These are phyloP conservation scores for Drosophila ezoana DNA, from an alignment of 2,888 invertebrate genomes.

Conservation along the genomic window DNA sequence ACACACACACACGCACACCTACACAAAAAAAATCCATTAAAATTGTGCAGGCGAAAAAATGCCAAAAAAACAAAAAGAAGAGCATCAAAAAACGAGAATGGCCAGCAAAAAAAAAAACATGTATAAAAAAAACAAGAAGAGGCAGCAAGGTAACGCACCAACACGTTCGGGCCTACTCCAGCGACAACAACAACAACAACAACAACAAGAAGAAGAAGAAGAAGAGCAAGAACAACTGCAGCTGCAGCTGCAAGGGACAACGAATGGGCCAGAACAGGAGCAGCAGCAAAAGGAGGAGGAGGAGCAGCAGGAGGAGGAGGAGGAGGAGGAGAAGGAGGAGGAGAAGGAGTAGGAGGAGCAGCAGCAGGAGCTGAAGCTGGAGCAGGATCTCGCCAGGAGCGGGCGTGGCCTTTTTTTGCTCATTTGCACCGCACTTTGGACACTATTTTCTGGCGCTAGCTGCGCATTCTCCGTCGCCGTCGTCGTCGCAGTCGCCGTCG, in stretches of 20 bases:
- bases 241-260: constrained; percentile 41
- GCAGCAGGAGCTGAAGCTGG: too few species aligned
- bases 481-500: neutral
- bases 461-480: constrained; percentile 52
- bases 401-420: constrained; percentile 84
- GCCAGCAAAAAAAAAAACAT: neutral
- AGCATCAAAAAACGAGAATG: constrained; percentile 22
- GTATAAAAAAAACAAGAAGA: constrained; percentile 6
- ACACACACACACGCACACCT: constrained; percentile 19
- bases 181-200: constrained; percentile 12
- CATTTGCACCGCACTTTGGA: constrained; percentile 82
- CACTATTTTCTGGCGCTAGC: constrained; percentile 54
- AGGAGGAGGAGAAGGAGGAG: too few species aligned
- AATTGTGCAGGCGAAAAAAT: constrained; percentile 66
- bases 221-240: constrained; percentile 36
- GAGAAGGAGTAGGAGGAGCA: too few species aligned
- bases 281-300: neutral
- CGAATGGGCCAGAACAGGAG: constrained; percentile 6
- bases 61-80: constrained; percentile 47
- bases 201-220: constrained; percentile 17
- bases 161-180: constrained; percentile 57
- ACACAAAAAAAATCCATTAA: constrained; percentile 63
- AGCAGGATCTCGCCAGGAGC: constrained; percentile 48
- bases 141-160: constrained; percentile 52
- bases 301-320: too few species aligned